These are phyloP conservation scores for Manis pentadactyla DNA, from an alignment of 2,797 vertebrate species.

Conservation along the genomic window DNA sequence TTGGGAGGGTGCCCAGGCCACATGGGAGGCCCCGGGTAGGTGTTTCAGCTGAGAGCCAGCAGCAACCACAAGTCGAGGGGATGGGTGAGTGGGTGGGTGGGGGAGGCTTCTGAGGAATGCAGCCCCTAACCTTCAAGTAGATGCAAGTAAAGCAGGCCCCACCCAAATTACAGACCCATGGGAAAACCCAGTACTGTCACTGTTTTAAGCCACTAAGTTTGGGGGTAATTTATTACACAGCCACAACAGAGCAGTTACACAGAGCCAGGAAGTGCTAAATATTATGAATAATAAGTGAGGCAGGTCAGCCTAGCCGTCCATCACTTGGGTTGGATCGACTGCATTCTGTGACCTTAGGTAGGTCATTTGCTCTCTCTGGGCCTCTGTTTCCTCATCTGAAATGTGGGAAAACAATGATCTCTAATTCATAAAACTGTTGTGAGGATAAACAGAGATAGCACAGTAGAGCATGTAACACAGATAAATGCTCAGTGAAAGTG, in stretches of 20 bases:
- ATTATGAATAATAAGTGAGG: neutral
- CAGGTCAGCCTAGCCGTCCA: rapidly evolving
- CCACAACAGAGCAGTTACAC: neutral
- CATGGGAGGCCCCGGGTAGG: rapidly evolving
- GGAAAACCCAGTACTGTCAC: neutral
- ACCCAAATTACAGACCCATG: neutral
- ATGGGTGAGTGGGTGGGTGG: neutral
- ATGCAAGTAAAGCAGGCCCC: neutral
- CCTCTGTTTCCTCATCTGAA: neutral
- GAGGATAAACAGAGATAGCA: neutral
- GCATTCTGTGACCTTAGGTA: neutral
- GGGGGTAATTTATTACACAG: neutral
- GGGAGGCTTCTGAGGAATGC: neutral
- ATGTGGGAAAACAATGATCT: neutral
- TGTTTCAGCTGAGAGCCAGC: neutral
- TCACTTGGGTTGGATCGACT: neutral
- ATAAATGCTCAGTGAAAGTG: no score
- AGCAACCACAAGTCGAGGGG: neutral
- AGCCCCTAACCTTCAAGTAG: neutral
- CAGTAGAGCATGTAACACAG: neutral
- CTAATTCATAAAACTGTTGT: neutral
- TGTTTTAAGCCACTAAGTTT: neutral
- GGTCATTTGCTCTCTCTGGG: neutral
- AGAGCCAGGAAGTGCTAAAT: neutral
- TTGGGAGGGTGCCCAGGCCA: neutral